Conservation (phyloP, 2,797 vertebrate genomes). For the Acrossocheilus fasciatus region DNA sequence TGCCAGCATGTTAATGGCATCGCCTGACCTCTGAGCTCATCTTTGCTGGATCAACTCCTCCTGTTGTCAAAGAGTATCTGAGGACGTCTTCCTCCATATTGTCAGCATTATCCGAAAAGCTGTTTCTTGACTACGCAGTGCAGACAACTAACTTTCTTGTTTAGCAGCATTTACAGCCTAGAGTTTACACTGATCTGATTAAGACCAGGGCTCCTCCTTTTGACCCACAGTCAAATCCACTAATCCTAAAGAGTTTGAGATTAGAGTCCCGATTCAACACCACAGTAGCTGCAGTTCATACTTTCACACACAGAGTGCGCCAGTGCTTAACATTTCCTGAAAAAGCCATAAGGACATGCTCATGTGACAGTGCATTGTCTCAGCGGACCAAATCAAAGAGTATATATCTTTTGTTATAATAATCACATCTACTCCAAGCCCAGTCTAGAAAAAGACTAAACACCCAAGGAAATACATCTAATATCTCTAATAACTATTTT, state of each 20-base stretch:
- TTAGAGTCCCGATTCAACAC: slow-evolving; percentile 39
- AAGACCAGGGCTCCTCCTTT: slow-evolving; percentile 57
- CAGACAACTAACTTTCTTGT: slow-evolving; percentile 23
- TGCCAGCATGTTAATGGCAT: slow-evolving; percentile 42
- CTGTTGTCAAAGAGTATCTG: slow-evolving; percentile 10
- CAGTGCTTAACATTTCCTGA: slow-evolving; percentile 1
- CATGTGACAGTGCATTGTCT: not conserved
- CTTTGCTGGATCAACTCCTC: slow-evolving; percentile 7
- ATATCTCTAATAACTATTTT: not conserved
- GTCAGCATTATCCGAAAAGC: slow-evolving; percentile 27
- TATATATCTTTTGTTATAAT: not conserved
- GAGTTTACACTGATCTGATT: slow-evolving; percentile 61
- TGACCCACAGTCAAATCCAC: slow-evolving; percentile 57
- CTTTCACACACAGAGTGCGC: slow-evolving; percentile 55
- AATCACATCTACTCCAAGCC: not conserved
- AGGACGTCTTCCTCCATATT: slow-evolving; percentile 34
- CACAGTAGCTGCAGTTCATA: slow-evolving; percentile 14
- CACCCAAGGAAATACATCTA: not conserved
- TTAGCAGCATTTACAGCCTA: slow-evolving; percentile 39
- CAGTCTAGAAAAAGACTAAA: not conserved
- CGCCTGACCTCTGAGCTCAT: slow-evolving; percentile 48
- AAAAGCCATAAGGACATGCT: not conserved
- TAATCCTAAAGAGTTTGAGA: slow-evolving; percentile 47
- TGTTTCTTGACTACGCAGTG: slow-evolving; percentile 11
- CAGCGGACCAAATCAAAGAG: not conserved